Evolutionary conservation across 2,797 vertebrate genomes (phyloP).

Genomic region (Knipowitschia caucasica): DNA sequence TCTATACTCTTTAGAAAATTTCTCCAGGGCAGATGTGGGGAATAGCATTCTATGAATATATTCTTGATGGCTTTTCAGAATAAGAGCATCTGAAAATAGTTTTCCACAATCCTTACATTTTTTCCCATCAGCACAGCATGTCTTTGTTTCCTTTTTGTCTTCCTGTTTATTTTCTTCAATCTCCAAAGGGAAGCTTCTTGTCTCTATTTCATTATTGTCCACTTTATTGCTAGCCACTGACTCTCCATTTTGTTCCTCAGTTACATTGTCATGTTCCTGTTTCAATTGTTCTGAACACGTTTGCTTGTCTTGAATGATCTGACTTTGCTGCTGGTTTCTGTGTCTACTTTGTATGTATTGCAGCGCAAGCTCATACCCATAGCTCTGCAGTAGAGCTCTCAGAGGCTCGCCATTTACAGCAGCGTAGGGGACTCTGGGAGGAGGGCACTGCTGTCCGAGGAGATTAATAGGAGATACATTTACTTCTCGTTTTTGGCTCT

Average conservation of each 20-base stretch:
- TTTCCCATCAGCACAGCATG: conserved; percentile 64
- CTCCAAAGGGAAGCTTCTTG: conserved; percentile 20
- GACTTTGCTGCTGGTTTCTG: conserved; percentile 85
- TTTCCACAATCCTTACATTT: conserved; percentile 91
- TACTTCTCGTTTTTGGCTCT: conserved; percentile 43
- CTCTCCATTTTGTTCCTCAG: conserved; percentile 29
- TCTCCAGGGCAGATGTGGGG: conserved; percentile 89
- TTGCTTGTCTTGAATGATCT: conserved; percentile 41
- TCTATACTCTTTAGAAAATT: conserved; percentile 93
- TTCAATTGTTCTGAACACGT: conserved; percentile 38
- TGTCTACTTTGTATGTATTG: conserved; percentile 97
- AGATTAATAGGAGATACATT: conserved; percentile 49
- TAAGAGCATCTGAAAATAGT: conserved; percentile 93
- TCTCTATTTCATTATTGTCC: conserved; percentile 15
- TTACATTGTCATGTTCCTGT: conserved; percentile 21
- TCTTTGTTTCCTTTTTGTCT: conserved; percentile 36
- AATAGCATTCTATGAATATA: conserved; percentile 92
- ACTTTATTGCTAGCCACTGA: conserved; percentile 22
- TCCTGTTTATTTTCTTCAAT: conserved; percentile 30
- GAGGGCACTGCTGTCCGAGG: conserved; percentile 78
- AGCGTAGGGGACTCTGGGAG: conserved; percentile 91
- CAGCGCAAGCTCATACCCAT: conserved; percentile 95
- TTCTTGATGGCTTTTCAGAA: conserved; percentile 97
- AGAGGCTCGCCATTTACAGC: conserved; percentile 86
- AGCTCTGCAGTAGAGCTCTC: conserved; percentile 92